Conservation (phyloP, 2,797 vertebrate species). For the Leuciscus waleckii region DNA sequence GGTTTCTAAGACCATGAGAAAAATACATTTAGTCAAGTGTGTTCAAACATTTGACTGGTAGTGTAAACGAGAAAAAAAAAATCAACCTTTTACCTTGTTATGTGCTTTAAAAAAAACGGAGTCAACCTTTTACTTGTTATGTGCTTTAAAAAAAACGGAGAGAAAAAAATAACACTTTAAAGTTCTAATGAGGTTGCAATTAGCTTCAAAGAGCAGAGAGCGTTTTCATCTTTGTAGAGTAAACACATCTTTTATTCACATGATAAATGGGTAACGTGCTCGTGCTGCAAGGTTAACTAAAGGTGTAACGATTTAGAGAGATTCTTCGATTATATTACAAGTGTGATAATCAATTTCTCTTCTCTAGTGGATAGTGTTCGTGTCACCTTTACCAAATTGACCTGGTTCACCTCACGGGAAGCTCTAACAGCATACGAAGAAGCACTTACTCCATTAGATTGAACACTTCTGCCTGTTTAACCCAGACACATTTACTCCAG, state of each 20-base stretch:
- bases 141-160: no score
- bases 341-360: conserved; percentile 61
- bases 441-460: background rate
- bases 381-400: conserved; percentile 45
- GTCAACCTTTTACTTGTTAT: no score
- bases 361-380: conserved; percentile 7
- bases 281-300: conserved; percentile 54
- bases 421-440: background rate
- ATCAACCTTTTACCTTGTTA: no score
- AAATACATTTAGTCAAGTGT: no score
- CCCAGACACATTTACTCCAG: background rate
- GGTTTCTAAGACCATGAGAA: no score
- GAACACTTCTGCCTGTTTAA: background rate
- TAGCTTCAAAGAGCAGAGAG: conserved; percentile 57
- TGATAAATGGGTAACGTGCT: conserved; percentile 59
- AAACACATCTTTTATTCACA: conserved; percentile 58
- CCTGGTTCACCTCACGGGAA: background rate
- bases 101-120: no score
- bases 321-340: conserved; percentile 64
- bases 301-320: conserved; percentile 60
- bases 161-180: conserved; percentile 47
- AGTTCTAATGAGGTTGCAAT: conserved; percentile 63
- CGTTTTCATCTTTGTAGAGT: conserved; percentile 61
- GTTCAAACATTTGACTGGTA: no score
- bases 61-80: no score